Evolutionary conservation across 2,797 vertebrate genomes (phyloP).

Genomic region (Mustela erminea): DNA sequence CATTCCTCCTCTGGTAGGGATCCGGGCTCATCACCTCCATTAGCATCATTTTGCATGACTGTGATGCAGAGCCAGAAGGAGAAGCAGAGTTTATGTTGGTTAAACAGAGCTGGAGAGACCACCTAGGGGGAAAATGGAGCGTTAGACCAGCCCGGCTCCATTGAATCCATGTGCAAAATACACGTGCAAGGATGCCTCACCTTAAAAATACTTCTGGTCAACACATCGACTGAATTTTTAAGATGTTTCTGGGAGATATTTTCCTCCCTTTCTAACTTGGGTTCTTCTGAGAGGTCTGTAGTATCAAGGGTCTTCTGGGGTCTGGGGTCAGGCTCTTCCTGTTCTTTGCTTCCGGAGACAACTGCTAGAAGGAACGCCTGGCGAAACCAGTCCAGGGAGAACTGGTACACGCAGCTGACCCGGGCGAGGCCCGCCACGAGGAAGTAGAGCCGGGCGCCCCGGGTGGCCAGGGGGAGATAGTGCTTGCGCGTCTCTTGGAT

Average conservation of each 20-base stretch:
- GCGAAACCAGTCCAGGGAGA: conserved; percentile 87
- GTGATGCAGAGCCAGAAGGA: conserved; percentile 85
- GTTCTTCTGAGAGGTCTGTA: neutral
- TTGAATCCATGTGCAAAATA: neutral
- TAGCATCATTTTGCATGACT: conserved; percentile 82
- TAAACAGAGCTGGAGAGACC: conserved; percentile 84
- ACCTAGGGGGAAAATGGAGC: conserved; percentile 69
- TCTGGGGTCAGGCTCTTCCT: neutral
- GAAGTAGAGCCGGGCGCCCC: conserved; percentile 85
- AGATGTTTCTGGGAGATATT: conserved; percentile 53
- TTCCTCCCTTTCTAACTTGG: neutral
- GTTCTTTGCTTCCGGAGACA: neutral
- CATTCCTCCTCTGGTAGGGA: conserved; percentile 82
- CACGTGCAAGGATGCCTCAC: conserved; percentile 46
- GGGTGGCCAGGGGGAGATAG: conserved; percentile 84
- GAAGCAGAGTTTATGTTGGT: conserved; percentile 86
- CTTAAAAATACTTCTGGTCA: conserved; percentile 86
- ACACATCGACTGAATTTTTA: conserved; percentile 63
- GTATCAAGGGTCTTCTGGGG: neutral
- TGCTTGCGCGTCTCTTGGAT: conserved; percentile 73
- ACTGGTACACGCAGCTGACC: conserved; percentile 86
- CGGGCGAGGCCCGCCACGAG: conserved; percentile 79
- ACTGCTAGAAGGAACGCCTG: conserved; percentile 80
- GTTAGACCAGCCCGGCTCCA: neutral
- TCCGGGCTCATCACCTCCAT: conserved; percentile 47